A percentile compares a stretch with the other conserved stretches of the same genome.
Evolutionary conservation across 2,113 vertebrate species (phyloP).

Genomic region (Percopsis transmontana): DNA sequence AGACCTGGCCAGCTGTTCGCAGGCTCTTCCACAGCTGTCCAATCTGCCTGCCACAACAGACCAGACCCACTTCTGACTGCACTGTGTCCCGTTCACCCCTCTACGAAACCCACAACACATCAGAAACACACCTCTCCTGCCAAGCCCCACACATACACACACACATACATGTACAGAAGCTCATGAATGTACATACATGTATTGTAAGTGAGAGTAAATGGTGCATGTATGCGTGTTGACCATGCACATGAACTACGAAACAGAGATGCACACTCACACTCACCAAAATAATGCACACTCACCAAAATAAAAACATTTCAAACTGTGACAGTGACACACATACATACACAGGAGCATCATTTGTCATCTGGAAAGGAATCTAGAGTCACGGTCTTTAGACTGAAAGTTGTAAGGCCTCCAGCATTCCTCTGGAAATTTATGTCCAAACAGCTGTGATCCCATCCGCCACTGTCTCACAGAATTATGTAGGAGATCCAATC

Average conservation of each 20-base stretch:
- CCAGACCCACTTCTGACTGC: constrained; percentile 17
- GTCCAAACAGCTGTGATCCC: constrained; percentile 76
- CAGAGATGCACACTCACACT: constrained; percentile 30
- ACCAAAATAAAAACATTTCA: constrained; percentile 6
- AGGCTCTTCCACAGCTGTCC: constrained; percentile 43
- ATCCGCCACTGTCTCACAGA: constrained; percentile 63
- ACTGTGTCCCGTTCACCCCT: constrained; percentile 24
- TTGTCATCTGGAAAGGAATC: constrained; percentile 71
- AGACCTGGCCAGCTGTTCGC: constrained; percentile 51
- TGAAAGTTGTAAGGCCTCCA: constrained; percentile 51
- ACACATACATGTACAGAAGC: not conserved
- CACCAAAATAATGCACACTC: constrained; percentile 17
- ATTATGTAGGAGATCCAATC: constrained; percentile 72
- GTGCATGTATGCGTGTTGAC: constrained; percentile 1
- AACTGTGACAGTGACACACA: constrained; percentile 19
- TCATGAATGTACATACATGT: no score
- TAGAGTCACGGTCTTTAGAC: constrained; percentile 64
- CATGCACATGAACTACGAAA: constrained; percentile 20
- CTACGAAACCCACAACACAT: constrained; percentile 29
- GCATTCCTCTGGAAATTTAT: constrained; percentile 79
- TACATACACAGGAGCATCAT: constrained; percentile 53
- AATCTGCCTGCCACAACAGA: constrained; percentile 37
- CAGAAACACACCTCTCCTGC: not conserved
- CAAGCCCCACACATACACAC: constrained; percentile 4
- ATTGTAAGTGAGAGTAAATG: no score